These are phyloP conservation scores for Lucilia cuprina DNA, from an alignment of 1,140 invertebrate species.

Conservation along the genomic window DNA sequence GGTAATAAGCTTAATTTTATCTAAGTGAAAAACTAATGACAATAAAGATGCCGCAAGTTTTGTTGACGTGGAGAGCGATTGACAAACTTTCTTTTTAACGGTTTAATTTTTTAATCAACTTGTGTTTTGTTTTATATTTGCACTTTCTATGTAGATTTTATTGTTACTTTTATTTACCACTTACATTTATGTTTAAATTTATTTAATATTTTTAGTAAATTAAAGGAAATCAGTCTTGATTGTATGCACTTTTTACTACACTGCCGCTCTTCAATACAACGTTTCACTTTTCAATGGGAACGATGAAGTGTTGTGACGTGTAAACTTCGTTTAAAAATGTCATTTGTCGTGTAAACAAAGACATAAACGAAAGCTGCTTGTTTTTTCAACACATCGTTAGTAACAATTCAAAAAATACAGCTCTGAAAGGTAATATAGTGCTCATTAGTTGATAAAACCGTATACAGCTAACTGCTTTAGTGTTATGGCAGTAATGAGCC, in stretches of 20 bases:
- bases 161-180: conserved; percentile 36
- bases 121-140: background rate
- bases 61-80: conserved; percentile 53
- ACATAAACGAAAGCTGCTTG: background rate
- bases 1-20: conserved; percentile 43
- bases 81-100: background rate
- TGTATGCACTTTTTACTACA: conserved; percentile 13
- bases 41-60: conserved; percentile 43
- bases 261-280: conserved; percentile 34
- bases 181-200: conserved; percentile 48
- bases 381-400: background rate
- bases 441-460: no score
- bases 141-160: background rate
- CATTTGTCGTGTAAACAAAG: conserved; percentile 42
- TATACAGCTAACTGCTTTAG: no score
- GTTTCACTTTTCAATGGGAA: conserved; percentile 35
- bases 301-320: conserved; percentile 50
- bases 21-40: background rate
- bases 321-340: conserved; percentile 49
- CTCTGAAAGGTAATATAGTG: no score
- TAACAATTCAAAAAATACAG: no score
- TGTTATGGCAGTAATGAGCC: no score
- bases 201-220: conserved; percentile 40
- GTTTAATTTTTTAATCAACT: background rate
- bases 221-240: conserved; percentile 24